Evolutionary conservation across 1,140 invertebrate species (phyloP).

Genomic region (Mya arenaria): DNA sequence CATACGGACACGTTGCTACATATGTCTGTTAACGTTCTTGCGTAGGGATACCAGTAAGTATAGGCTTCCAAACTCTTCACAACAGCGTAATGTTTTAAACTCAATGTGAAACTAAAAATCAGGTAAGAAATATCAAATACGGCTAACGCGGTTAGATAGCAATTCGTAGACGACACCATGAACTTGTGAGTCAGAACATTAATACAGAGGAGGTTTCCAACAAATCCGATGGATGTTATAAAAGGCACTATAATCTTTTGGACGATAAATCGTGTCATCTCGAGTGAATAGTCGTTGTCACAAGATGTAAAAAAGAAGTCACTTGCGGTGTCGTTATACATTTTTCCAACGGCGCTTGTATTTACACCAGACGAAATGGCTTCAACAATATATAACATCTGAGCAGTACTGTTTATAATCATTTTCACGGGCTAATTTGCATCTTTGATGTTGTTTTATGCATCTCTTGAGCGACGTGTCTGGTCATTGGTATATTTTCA

Average conservation of each 20-base stretch:
- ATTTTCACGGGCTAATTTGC: no score
- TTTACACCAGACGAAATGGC: no score
- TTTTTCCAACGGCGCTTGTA: no score
- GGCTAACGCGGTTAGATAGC: conserved; percentile 87
- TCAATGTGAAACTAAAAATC: conserved; percentile 81
- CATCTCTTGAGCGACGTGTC: no score
- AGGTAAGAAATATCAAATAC: conserved; percentile 87
- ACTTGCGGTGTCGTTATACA: no score
- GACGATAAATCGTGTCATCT: conserved; percentile 46
- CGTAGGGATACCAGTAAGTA: conserved; percentile 79
- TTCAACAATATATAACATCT: no score
- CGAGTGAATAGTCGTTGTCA: conserved; percentile 3
- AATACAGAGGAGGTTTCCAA: conserved; percentile 49
- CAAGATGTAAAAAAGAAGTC: no score
- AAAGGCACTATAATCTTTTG: conserved; percentile 45
- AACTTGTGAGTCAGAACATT: conserved; percentile 85
- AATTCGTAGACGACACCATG: conserved; percentile 88
- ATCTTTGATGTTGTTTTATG: no score
- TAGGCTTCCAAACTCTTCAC: conserved; percentile 75
- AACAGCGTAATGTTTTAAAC: conserved; percentile 87
- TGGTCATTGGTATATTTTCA: no score
- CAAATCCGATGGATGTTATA: conserved; percentile 32
- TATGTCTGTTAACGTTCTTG: conserved; percentile 85
- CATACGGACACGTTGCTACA: conserved; percentile 87
- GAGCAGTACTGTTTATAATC: no score